Evolutionary conservation across 2,797 vertebrate species (phyloP).

Genomic region (Hybognathus amarus): DNA sequence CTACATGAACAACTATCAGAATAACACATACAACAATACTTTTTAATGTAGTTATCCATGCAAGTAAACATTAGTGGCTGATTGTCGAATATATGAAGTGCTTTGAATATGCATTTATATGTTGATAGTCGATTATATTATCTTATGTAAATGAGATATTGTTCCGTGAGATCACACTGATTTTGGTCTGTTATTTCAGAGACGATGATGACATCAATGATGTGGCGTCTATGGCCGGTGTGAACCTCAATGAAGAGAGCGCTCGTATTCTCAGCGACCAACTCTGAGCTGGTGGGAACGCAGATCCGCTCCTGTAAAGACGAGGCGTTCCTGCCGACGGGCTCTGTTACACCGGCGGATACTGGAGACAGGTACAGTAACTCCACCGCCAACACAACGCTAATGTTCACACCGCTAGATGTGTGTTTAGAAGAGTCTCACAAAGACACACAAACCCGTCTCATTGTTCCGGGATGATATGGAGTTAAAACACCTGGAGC

Average conservation of each 20-base stretch:
- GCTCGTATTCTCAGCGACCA: slow-evolving; percentile 86
- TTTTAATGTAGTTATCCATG: neutral
- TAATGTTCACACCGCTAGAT: neutral
- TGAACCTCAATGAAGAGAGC: slow-evolving; percentile 89
- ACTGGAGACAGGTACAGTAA: slow-evolving; percentile 82
- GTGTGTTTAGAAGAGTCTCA: neutral
- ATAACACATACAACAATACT: neutral
- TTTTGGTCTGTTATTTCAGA: slow-evolving; percentile 66
- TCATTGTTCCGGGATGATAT: slow-evolving; percentile 1
- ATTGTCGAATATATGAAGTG: neutral
- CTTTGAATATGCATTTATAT: neutral
- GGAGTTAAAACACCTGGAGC: slow-evolving; percentile 31
- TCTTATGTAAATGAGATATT: neutral
- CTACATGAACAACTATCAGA: neutral
- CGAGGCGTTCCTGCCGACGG: slow-evolving; percentile 84
- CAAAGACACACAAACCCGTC: neutral
- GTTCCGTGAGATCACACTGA: neutral
- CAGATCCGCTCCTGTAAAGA: slow-evolving; percentile 89
- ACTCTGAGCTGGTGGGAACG: slow-evolving; percentile 85
- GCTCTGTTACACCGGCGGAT: slow-evolving; percentile 85
- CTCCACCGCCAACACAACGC: too few relatives aligned
- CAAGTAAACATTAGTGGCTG: neutral
- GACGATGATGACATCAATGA: slow-evolving; percentile 92
- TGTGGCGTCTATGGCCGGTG: slow-evolving; percentile 87
- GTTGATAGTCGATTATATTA: too few relatives aligned